These are phyloP conservation scores for Tyrophagus putrescentiae DNA, from an alignment of 1,140 invertebrate genomes.

Conservation along the genomic window DNA sequence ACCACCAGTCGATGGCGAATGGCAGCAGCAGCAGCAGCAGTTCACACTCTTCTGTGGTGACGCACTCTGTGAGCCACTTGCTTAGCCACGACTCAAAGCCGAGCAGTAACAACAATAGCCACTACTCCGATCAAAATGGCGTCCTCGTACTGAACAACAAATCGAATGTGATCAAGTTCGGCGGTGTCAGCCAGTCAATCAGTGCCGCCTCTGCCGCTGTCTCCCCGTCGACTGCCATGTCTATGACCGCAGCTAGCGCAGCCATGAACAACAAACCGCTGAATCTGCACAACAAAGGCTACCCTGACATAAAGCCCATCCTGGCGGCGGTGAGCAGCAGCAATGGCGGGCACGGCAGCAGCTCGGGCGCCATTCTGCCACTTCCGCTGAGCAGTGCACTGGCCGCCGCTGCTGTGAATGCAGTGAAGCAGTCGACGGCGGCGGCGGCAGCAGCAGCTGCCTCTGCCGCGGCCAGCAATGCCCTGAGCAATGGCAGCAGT, in stretches of 20 bases:
- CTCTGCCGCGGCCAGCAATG: neutral
- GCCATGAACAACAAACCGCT: neutral
- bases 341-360: no score
- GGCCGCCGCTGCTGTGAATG: neutral
- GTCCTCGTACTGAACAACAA: neutral
- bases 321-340: conserved; percentile 1
- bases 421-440: neutral
- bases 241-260: neutral
- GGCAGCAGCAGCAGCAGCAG: no score
- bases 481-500: neutral
- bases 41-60: neutral
- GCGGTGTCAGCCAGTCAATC: neutral
- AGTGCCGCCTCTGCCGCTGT: neutral
- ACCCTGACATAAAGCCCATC: conserved; percentile 1
- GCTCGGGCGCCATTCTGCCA: neutral
- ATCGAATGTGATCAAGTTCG: conserved; percentile 9
- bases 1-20: no score
- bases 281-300: neutral
- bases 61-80: neutral
- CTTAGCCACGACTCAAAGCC: neutral
- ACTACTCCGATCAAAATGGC: neutral
- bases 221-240: neutral
- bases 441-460: neutral
- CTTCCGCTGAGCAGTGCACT: neutral
- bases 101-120: neutral